phyloP scores from a whole-genome alignment of 2,888 invertebrate species.

The Acrocyrtus sp. region DNA sequence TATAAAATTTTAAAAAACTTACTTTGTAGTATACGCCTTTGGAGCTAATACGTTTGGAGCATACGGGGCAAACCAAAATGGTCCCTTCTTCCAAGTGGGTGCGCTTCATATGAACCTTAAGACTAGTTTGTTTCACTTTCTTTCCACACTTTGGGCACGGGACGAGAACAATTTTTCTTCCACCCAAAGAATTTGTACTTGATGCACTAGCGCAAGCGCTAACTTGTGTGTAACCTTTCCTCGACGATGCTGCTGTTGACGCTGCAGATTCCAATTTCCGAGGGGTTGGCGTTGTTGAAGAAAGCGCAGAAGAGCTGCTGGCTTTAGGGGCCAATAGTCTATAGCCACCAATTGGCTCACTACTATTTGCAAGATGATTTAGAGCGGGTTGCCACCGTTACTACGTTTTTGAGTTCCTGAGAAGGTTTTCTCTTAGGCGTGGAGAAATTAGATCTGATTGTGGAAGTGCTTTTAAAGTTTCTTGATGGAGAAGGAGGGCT shows the following conservation, averaged over 20 bases:
- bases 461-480: conserved; percentile 20
- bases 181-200: background rate
- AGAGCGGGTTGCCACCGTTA: background rate
- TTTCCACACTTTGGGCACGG: conserved; percentile 56
- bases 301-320: background rate
- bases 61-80: conserved; percentile 52
- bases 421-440: conserved; percentile 10
- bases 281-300: background rate
- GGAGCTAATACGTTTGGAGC: conserved; percentile 54
- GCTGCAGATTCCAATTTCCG: background rate
- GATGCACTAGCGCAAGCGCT: too few relatives aligned
- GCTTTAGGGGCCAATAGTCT: too few relatives aligned
- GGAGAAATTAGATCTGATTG: conserved; percentile 12
- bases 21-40: conserved; percentile 59
- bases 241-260: background rate
- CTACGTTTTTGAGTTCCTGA: too few relatives aligned
- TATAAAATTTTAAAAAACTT: too few relatives aligned
- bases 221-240: background rate
- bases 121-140: conserved; percentile 57
- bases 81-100: conserved; percentile 57
- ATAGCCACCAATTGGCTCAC: too few relatives aligned
- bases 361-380: too few relatives aligned
- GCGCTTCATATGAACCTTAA: conserved; percentile 57
- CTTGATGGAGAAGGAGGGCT: conserved; percentile 4
- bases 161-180: conserved; percentile 39